phyloP scores from a whole-genome alignment of 1,140 invertebrate genomes.

The Cotesia chilonis region DNA sequence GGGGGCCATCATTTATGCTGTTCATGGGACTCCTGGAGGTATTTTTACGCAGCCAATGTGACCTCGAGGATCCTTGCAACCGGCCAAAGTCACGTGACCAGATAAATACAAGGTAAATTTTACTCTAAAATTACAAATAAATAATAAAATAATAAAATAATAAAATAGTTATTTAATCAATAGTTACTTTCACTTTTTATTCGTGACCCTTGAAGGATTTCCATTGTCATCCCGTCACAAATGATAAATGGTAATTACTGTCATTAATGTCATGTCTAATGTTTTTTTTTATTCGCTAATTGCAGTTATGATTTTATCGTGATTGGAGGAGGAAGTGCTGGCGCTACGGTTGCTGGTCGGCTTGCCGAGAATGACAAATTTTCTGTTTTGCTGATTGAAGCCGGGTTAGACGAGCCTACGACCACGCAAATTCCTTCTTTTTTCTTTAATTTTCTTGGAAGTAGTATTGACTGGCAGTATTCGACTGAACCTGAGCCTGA shows the following conservation, averaged over 20 bases:
- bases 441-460: slow-evolving; percentile 84
- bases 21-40: slow-evolving; percentile 88
- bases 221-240: neutral
- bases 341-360: slow-evolving; percentile 82
- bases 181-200: slow-evolving; percentile 20
- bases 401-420: slow-evolving; percentile 81
- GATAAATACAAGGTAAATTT: slow-evolving; percentile 54
- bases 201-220: slow-evolving; percentile 17
- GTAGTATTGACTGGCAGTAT: slow-evolving; percentile 87
- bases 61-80: slow-evolving; percentile 84
- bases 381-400: slow-evolving; percentile 84
- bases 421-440: slow-evolving; percentile 85
- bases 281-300: slow-evolving; percentile 29
- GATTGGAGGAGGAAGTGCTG: slow-evolving; percentile 88
- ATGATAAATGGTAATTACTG: neutral
- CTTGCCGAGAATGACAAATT: slow-evolving; percentile 80
- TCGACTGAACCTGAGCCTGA: slow-evolving; percentile 85
- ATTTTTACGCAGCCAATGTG: slow-evolving; percentile 83
- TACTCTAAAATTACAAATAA: neutral
- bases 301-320: slow-evolving; percentile 84
- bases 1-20: slow-evolving; percentile 82
- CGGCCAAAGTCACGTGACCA: slow-evolving; percentile 64
- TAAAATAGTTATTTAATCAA: neutral
- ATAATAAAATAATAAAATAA: neutral
- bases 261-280: slow-evolving; percentile 8